Evolutionary conservation across 2,888 invertebrate species (phyloP), one percentile per base, ranked within the genome.

Genomic region (Julus scanicus): DNA sequence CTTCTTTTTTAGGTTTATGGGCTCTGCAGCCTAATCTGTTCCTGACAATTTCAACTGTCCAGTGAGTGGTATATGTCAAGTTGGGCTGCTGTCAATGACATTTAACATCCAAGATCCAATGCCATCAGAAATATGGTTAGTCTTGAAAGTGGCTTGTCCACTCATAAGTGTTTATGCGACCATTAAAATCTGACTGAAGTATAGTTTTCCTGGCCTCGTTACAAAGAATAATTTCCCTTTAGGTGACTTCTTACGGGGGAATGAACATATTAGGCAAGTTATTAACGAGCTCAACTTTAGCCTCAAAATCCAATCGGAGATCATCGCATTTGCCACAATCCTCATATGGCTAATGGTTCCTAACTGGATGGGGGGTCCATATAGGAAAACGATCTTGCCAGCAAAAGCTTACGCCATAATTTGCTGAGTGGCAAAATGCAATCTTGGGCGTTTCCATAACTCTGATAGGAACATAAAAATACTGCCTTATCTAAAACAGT

Each of bases 381-480:
- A 71, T 71, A 29, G 71, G 71, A 71, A 71, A 71, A 71, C 71
- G 29, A 71, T 29, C 20, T 8, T 71, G 71, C 29, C 29, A 71
- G 71, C 71, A 71, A 71, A n/a, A 29, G 71, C 71, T n/a, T 71
- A 71, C 20, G 20, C 29, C 29, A 29, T 71, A n/a, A 71, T 71
- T 71, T 71, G n/a, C 71, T 71, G 71, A 71, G 71, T 71, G 71
- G 71, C 71, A 71, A 71, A 71, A 71, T 71, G 71, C 20, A 71
- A 71, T 71, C 71, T 29, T 29, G 71, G 71, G 71, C 71, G 71
- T 71, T 71, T 71, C 71, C 71, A 71, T 71, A 29, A 71, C 71
- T 71, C 71, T 71, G 29, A 71, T 29, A 71, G 71, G n/a, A 29
- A 71, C 71, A 71, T 71, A 71, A 71, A 71, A 71, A 71, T 29